Evolutionary conservation across 2,888 invertebrate genomes (phyloP), one percentile per base, ranked within the genome.

Genomic region (Pandemis heparana): DNA sequence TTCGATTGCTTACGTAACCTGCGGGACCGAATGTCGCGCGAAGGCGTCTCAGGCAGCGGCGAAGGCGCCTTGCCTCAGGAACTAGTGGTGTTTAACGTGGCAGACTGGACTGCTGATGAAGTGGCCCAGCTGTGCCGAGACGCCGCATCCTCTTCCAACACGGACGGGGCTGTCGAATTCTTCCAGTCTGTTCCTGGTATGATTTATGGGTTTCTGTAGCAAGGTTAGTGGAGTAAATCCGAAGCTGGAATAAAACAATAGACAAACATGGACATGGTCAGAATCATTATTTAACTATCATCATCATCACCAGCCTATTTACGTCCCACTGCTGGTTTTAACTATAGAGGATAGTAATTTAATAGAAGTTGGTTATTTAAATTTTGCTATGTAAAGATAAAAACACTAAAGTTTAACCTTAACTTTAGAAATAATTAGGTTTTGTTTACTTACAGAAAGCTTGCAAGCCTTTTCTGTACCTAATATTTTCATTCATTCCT

Each of bases 101-200:
- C 87, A 0, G 92, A 94, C 78, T 94, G 94, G 94, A 84, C 92
- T 1, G 76, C 87, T 0, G 90, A 92, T 5, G 94, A 94, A 77
- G 82, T 94, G 10, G 77, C 90, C 0, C 89, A 92, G 70, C 81
- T 92, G 12, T 92, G 90, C 73, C 88, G 85, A 8, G 89, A 91
- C 59, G 89, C 88, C 10, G 80, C 81, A 7, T 82, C 84, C 7
- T 81, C 86, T 9, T 81, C 86, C 2, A 77, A 78, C 16, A 78
- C 81, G 0, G 88, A 89, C 8, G 85, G 85, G 16, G 88, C 88
- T 16, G 75, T 82, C 7, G 89, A 91, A 51, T 43, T 90, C 8
- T 83, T 92, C 41, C 86, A 82, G 64, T 80, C 84, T 12, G 64
- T 79, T 48, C 83, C 87, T 12, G 85, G 65, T 65, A 65, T 12